Evolutionary conservation across 2,797 vertebrate genomes (phyloP), one percentile per base, ranked within the genome.

Genomic region (Dendrocincla tyrannina): DNA sequence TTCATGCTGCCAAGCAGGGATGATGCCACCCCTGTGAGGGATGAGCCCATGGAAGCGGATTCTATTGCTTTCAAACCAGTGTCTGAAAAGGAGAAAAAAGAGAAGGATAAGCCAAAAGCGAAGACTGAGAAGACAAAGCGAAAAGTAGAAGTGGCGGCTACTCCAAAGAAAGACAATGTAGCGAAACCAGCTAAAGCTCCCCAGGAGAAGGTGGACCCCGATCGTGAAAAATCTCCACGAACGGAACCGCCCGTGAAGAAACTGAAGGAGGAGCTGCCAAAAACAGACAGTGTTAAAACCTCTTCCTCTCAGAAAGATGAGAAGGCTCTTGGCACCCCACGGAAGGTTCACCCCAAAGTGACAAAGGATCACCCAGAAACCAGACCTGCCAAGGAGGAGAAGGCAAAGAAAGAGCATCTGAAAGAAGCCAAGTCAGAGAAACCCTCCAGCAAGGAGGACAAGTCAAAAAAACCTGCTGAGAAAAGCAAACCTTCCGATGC

Each of bases 21-120:
- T 8, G 99, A 99, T 88, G 99, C 99, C 33, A 99, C 99, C 6
- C 99, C 99, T 1, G 99, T 99, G 89, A 98, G 99, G 95, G 99
- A 99, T 24, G 99, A 98, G 76, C 99, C 99, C 3, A 99, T 99
- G 99, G 99, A 99, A n/a, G 98, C 98, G 3, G 91, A 98, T 28
- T 97, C 98, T 2, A 96, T 98, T 59, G 95, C 98, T 89, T 98
- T 98, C 60, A 98, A 98, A 87, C 96, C 97, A 7, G 56, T 98
- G 24, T 98, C 98, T 46, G 98, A 99, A 62, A 99, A 99, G 94
- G 98, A 98, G 47, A 99, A 98, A 90, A 98, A 98, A 4, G 99
- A 98, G 77, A 98, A 98, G 2, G 99, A 98, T 78, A 98, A 98
- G 92, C 97, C 98, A 19, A 98, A 98, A 97, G 92, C 92, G 13